A percentile compares a stretch with the other conserved stretches of the same genome.
phyloP scores from a whole-genome alignment of 2,888 invertebrate genomes.

The Lycophotia porphyrea region DNA sequence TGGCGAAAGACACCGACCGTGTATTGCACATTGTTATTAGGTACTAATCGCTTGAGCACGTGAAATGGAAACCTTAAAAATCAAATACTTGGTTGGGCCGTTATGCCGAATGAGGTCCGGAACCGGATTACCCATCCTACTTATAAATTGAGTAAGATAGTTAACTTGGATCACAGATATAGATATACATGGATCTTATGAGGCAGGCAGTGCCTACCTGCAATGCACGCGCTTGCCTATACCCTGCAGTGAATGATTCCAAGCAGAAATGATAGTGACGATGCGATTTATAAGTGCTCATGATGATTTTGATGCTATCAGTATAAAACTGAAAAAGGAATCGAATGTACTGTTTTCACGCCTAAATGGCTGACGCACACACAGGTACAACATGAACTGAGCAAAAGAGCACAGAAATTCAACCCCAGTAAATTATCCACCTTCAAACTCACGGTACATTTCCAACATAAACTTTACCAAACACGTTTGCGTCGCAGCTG shows the following conservation, averaged over 20 bases:
- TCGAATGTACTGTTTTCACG: too few species aligned
- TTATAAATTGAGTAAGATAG: neutral
- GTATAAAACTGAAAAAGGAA: too few species aligned
- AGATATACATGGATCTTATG: too few species aligned
- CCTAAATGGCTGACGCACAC: neutral
- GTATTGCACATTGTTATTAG: neutral
- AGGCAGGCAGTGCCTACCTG: neutral
- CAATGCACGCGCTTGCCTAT: too few species aligned
- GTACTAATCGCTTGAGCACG: neutral
- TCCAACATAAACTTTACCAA: constrained; percentile 11
- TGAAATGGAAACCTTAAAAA: neutral
- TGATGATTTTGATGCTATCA: too few species aligned
- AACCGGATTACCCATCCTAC: neutral
- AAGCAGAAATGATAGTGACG: neutral
- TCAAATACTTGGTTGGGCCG: too few species aligned
- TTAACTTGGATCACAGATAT: too few species aligned
- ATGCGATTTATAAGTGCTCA: too few species aligned
- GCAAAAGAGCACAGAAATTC: neutral
- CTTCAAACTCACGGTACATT: neutral
- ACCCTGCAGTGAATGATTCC: neutral
- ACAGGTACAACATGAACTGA: neutral
- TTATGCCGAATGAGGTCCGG: too few species aligned
- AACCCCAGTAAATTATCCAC: neutral
- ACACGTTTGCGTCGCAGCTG: constrained; percentile 39
- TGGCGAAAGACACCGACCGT: neutral